Evolutionary conservation across 2,113 vertebrate species (phyloP), one percentile per base, ranked within the genome.

Genomic region (Pangasianodon gigas): DNA sequence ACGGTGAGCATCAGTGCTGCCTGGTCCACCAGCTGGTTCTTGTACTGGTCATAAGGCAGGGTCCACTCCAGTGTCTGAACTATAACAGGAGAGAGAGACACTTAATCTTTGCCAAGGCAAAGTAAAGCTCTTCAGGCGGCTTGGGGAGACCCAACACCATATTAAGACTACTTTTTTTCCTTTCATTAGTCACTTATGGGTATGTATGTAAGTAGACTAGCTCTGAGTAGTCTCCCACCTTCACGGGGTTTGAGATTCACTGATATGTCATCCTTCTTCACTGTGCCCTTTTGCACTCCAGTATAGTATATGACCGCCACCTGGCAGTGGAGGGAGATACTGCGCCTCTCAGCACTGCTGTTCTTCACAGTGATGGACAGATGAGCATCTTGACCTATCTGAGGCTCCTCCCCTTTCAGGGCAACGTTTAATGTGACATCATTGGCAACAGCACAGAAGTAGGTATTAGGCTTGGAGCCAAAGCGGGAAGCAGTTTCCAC

Each of bases 281-380:
- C 37, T 0, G 1, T 75, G 37, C 97, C 97, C 87, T 95, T 95
- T 48, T 94, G 96, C 88, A 98, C 97, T 0, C 98, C 98, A 0
- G 97, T 98, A 93, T 98, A 98, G 92, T 95, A 98, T 94, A 98
- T 96, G 88, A 97, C 93, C 0, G 94, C 93, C 69, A 96, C 94
- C 91, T 96, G 95, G 87, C 96, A 92, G 83, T 96, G 93, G 75
- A 98, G 94, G 32, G 3, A 52, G 44, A 97, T 85, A 0, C 26
- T 95, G 32, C 97, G 96, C 0, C 80, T 46, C 79, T 95, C 91
- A 14, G 93, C 79, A 91, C 97, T 93, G 0, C 84, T 89, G 92
- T 98, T 98, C 79, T 52, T 93, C 88, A 97, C 16, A 32, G 19
- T 51, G 85, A 97, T 94, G 0, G 26, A 93, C 54, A 98, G 85